Evolutionary conservation across 2,113 vertebrate genomes (phyloP).

Genomic region (Leptocoma aspasia): DNA sequence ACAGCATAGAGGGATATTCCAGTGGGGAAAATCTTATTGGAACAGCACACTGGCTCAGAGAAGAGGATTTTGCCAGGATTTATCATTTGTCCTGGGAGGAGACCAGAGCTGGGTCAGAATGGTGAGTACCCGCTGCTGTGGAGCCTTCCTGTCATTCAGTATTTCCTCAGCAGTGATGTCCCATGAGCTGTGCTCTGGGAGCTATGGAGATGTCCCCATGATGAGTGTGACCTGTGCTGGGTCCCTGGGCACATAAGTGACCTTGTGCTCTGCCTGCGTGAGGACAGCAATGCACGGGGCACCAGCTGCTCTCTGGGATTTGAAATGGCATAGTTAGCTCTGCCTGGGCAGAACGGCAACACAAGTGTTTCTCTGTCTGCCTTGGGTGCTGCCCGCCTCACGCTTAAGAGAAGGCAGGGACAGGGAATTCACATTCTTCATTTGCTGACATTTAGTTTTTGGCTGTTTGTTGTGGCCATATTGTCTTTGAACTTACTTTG

Average conservation of each 20-base stretch:
- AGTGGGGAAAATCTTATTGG: neutral
- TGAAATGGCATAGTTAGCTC: neutral
- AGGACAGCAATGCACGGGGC: fast-evolving
- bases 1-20: neutral
- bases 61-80: neutral
- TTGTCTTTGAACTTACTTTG: conserved; percentile 4
- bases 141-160: neutral
- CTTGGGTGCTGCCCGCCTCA: fast-evolving
- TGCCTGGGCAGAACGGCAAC: neutral
- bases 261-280: neutral
- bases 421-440: neutral
- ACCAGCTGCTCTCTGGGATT: conserved; percentile 20
- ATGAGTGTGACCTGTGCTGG: neutral
- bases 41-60: neutral
- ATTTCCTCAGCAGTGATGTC: neutral
- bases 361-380: neutral
- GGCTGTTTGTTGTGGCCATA: neutral
- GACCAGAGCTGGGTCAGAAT: fast-evolving
- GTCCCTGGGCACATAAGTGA: neutral
- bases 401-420: neutral
- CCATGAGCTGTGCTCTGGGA: fast-evolving
- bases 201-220: neutral
- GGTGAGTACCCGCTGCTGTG: neutral
- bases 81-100: neutral
- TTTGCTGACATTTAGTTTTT: neutral